Conservation (phyloP, 2,113 vertebrate species). For the Solea senegalensis region DNA sequence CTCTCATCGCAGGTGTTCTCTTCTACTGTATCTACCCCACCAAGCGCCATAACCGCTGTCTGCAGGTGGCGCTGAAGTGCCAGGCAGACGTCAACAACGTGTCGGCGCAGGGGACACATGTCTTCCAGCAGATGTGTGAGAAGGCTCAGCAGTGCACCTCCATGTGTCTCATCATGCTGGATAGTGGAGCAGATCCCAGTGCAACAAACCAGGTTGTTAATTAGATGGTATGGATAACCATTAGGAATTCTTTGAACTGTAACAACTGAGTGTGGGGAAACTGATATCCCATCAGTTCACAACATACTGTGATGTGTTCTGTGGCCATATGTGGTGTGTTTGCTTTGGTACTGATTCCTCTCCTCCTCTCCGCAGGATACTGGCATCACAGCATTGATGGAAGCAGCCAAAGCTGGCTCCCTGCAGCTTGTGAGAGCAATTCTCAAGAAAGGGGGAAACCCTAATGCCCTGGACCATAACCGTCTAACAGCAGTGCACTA, state of each 20-base stretch:
- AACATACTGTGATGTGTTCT: background rate
- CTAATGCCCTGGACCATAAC: slow-evolving; percentile 83
- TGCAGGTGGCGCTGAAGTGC: slow-evolving; percentile 81
- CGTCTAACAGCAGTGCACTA: slow-evolving; percentile 87
- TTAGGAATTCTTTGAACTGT: background rate
- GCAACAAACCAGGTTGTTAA: slow-evolving; percentile 78
- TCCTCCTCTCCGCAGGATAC: slow-evolving; percentile 79
- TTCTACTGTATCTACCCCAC: slow-evolving; percentile 92
- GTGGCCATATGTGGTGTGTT: too few relatives aligned
- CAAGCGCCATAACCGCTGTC: slow-evolving; percentile 84
- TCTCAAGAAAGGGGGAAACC: slow-evolving; percentile 85
- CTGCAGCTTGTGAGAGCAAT: slow-evolving; percentile 83
- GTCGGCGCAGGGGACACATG: slow-evolving; percentile 78
- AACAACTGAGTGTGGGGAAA: background rate
- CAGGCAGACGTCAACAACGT: slow-evolving; percentile 89
- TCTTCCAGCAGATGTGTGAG: slow-evolving; percentile 90
- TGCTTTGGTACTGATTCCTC: background rate
- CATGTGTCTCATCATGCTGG: slow-evolving; percentile 86
- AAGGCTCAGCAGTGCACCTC: slow-evolving; percentile 79
- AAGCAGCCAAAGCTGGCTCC: slow-evolving; percentile 83
- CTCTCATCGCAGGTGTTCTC: slow-evolving; percentile 82
- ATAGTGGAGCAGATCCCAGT: slow-evolving; percentile 87
- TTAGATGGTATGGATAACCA: too few relatives aligned
- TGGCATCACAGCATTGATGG: slow-evolving; percentile 90
- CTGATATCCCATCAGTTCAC: background rate